Evolutionary conservation across 2,797 vertebrate species (phyloP).

Genomic region (Spinus olivaceus): DNA sequence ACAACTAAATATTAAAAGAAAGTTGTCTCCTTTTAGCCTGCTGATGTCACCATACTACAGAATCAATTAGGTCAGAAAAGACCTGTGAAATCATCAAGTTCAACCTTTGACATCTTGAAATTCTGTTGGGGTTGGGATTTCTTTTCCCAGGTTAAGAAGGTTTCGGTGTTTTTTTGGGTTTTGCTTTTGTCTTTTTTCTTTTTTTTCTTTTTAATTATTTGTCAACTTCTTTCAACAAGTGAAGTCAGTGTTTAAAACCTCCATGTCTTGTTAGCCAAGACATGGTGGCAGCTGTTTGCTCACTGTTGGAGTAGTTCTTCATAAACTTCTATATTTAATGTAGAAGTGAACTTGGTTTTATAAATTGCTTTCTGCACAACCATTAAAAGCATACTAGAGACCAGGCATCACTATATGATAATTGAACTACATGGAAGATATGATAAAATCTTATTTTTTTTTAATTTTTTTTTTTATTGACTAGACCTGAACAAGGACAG

Average conservation of each 20-base stretch:
- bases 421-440: background rate
- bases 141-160: accelerated
- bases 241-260: background rate
- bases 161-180: accelerated
- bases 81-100: background rate
- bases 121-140: background rate
- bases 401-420: background rate
- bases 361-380: background rate
- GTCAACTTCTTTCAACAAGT: background rate
- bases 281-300: background rate
- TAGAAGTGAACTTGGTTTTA: background rate
- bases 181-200: accelerated
- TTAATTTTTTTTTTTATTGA: background rate
- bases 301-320: background rate
- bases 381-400: background rate
- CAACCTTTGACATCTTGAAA: background rate
- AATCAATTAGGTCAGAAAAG: background rate
- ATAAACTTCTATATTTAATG: background rate
- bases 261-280: background rate
- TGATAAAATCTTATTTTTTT: background rate
- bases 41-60: background rate
- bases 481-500: background rate
- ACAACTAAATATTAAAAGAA: background rate
- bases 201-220: background rate
- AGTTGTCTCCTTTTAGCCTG: background rate